Percentiles rank a stretch among this genome's conserved stretches.
Evolutionary conservation across 2,113 vertebrate genomes (phyloP).

Genomic region (Pelecanus crispus): DNA sequence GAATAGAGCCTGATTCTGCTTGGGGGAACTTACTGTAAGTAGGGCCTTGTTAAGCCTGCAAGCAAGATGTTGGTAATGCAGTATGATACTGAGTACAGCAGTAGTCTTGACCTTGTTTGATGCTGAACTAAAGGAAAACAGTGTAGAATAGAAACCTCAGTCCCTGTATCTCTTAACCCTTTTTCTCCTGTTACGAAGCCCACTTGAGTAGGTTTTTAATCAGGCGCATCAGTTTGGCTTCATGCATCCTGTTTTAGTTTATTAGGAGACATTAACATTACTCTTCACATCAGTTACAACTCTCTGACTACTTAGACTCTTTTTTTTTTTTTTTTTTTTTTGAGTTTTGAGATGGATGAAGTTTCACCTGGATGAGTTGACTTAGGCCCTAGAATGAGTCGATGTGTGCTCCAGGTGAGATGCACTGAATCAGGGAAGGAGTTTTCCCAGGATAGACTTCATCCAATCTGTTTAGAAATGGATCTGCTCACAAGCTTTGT

Average conservation of each 20-base stretch:
- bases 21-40: neutral
- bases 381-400: neutral
- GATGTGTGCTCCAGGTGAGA: neutral
- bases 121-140: neutral
- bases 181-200: neutral
- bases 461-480: neutral
- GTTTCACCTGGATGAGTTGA: neutral
- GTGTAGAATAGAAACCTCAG: neutral
- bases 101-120: neutral
- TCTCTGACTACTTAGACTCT: neutral
- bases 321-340: neutral
- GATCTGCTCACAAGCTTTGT: neutral
- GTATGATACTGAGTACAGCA: neutral
- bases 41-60: neutral
- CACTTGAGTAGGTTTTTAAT: neutral
- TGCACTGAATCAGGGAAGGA: neutral
- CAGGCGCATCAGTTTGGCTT: neutral
- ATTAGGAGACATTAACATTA: neutral
- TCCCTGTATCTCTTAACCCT: neutral
- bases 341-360: neutral
- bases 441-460: neutral
- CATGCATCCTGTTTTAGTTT: neutral
- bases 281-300: neutral
- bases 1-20: neutral
- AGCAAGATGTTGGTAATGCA: neutral